Conservation (phyloP, 2,888 invertebrate species). For the Sclerodermus sp. region DNA sequence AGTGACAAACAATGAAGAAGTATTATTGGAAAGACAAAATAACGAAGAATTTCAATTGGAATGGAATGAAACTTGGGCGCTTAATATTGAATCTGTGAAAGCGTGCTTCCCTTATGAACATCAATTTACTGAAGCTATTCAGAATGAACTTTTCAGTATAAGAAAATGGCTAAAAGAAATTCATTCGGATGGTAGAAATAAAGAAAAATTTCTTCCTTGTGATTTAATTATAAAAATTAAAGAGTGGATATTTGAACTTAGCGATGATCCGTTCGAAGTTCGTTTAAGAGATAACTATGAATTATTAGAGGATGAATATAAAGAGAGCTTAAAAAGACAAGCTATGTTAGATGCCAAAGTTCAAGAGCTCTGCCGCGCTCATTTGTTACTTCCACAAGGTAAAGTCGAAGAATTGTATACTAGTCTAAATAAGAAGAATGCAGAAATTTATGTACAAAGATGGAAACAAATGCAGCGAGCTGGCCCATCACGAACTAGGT, state of each 20-base stretch:
- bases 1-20: slow-evolving; percentile 65
- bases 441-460: slow-evolving; percentile 93
- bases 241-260: slow-evolving; percentile 87
- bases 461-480: slow-evolving; percentile 73
- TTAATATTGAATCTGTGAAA: slow-evolving; percentile 68
- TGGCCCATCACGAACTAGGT: slow-evolving; percentile 67
- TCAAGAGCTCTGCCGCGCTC: slow-evolving; percentile 78
- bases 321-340: slow-evolving; percentile 87
- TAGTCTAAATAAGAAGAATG: slow-evolving; percentile 85
- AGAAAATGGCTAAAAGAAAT: slow-evolving; percentile 92
- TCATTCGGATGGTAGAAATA: slow-evolving; percentile 66
- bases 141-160: slow-evolving; percentile 85
- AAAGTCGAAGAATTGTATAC: slow-evolving; percentile 89
- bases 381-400: slow-evolving; percentile 79
- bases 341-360: slow-evolving; percentile 89
- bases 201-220: slow-evolving; percentile 76
- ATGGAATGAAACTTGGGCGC: slow-evolving; percentile 75
- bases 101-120: slow-evolving; percentile 85
- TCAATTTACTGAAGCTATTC: slow-evolving; percentile 83
- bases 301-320: slow-evolving; percentile 90
- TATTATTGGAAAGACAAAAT: slow-evolving; percentile 73
- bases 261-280: slow-evolving; percentile 98
- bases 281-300: slow-evolving; percentile 95
- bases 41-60: slow-evolving; percentile 71
- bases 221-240: slow-evolving; percentile 89